Evolutionary conservation across 2,888 invertebrate genomes (phyloP), one percentile per base, ranked within the genome.

Genomic region (Portevinia maculata): DNA sequence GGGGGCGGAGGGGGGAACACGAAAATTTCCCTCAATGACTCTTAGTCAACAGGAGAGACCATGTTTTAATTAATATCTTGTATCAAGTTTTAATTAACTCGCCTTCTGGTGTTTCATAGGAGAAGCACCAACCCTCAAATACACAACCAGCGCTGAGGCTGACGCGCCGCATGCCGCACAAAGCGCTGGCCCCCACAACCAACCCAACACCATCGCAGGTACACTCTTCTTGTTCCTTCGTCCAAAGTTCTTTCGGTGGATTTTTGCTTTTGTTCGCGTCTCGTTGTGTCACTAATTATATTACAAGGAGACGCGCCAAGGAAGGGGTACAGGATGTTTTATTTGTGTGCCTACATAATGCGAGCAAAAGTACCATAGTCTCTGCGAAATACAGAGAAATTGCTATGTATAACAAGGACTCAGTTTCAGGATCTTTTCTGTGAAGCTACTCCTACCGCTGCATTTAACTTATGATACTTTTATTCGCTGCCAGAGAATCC

Each of bases 21-120:
- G 81, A 81, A 78, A 83, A 79, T 79, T 83, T 79, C 75, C 75
- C 79, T 74, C 83, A 85, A 85, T 85, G 84, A 79, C 79, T 78
- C 85, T 85, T 84, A 73, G 75, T 79, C 76, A 79, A 75, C 73
- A 78, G 84, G 78, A 84, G 86, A 78, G 85, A 84, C 85, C 84
- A 85, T 86, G 86, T 86, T 86, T 86, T 86, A 86, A 86, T 86
- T 86, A 86, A 85, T 86, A 85, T 86, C 86, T 85, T 86, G 86
- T 86, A 86, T 86, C 86, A 86, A 86, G 85, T 86, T 86, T 86
- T 86, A 86, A 86, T 86, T 86, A 86, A 86, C 86, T 86, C 86
- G 86, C 86, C 85, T 85, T 84, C 86, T 85, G 84, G 85, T 84
- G 84, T 74, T 84, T 83, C 84, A 76, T 75, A 75, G 78, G 78